A percentile compares a stretch with the other conserved stretches of the same genome.
Conservation (phyloP, 2,888 invertebrate genomes). For the Allophyes oxyacanthae region DNA sequence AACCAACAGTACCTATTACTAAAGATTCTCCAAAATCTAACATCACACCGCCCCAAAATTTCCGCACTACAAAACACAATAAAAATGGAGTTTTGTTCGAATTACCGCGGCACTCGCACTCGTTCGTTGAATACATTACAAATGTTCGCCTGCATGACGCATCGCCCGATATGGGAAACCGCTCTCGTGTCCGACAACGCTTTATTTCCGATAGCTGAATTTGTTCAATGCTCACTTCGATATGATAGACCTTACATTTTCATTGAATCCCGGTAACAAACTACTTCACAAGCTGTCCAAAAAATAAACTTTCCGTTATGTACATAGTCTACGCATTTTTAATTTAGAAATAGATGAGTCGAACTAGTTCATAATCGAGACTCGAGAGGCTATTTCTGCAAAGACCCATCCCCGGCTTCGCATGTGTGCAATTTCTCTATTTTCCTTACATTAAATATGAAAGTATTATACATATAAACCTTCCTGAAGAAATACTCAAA, state of each 20-base stretch:
- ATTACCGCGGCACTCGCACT: constrained; percentile 29
- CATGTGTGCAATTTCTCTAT: no score
- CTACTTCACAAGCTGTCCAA: constrained; percentile 31
- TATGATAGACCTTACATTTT: constrained; percentile 59
- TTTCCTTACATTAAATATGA: no score
- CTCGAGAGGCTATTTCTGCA: background rate
- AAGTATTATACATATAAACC: no score
- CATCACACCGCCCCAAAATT: background rate
- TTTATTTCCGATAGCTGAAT: constrained; percentile 69
- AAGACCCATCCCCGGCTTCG: no score
- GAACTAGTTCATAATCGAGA: constrained; percentile 20
- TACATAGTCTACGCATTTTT: constrained; percentile 18
- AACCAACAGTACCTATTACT: no score
- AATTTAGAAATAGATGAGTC: constrained; percentile 14
- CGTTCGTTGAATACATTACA: constrained; percentile 61
- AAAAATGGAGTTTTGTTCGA: constrained; percentile 41
- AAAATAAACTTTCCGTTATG: constrained; percentile 22
- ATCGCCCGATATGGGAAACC: constrained; percentile 63
- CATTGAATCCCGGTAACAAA: constrained; percentile 41
- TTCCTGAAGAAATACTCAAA: no score
- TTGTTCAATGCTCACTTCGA: constrained; percentile 65
- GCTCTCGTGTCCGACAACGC: constrained; percentile 61
- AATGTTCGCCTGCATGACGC: constrained; percentile 57
- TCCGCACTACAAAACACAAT: constrained; percentile 38
- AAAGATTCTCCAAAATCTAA: no score